Evolutionary conservation across 2,113 vertebrate species (phyloP).

Genomic region (Platysteira castanea): DNA sequence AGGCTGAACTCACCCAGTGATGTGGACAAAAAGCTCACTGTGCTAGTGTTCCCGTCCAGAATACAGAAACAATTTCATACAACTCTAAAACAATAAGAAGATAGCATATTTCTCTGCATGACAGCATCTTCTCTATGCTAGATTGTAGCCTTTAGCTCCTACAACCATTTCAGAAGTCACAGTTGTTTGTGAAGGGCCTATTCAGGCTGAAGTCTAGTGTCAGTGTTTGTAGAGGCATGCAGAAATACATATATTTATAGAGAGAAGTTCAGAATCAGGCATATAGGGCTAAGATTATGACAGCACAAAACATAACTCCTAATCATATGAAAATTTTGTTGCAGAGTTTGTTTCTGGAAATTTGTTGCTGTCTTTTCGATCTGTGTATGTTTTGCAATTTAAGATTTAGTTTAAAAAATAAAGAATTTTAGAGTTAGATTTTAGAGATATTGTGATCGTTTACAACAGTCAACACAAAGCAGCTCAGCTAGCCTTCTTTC

Average conservation of each 20-base stretch:
- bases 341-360: not conserved
- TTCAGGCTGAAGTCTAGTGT: not conserved
- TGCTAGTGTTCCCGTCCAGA: not conserved
- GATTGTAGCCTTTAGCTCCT: not conserved
- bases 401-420: not conserved
- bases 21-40: not conserved
- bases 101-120: not conserved
- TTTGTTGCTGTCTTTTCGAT: not conserved
- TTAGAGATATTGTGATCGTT: not conserved
- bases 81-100: not conserved
- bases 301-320: not conserved
- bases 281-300: too few species aligned
- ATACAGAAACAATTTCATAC: not conserved
- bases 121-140: fast-evolving
- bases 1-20: not conserved
- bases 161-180: not conserved
- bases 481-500: not conserved
- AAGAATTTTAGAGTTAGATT: not conserved
- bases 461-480: not conserved
- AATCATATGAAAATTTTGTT: not conserved
- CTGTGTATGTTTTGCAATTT: not conserved
- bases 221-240: not conserved
- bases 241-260: not conserved
- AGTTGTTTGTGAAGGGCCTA: not conserved
- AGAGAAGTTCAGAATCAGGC: not conserved